Base-by-base conservation (phyloP, 2,113 vertebrate species). In the Alligator mississippiensis region DNA sequence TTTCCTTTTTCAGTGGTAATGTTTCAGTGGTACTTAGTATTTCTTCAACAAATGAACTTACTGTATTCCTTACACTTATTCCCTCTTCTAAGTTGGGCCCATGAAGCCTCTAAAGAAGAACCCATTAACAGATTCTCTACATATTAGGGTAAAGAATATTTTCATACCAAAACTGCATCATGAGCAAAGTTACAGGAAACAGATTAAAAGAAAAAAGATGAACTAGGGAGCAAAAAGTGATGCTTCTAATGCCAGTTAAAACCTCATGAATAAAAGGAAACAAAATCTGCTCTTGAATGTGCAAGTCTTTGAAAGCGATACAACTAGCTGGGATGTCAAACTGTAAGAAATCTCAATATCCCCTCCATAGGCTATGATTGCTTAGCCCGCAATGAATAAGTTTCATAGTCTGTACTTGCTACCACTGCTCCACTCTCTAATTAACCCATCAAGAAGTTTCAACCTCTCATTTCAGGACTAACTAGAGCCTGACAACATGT, bases 51-150 rank as follows among this genome's bases (percentile, higher is more conserved):
- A 85, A 85, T 10, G 34, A 77, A 79, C 5, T 24, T 66, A 38
- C 11, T 1, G 1, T 3, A 66, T 80, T 34, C 34, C 24, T 80
- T 58, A 34, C 30, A 1, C 3, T 10, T 2, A 14, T 21, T 21
- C 22, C 54, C 24, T 4, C 3, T 0, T 2, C 1, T 0, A 60
- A 72, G 58, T 70, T 79, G 68, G 9, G 62, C 16, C 13, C 54
- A 85, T 38, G 34, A 59, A 30, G 4, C 16, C 93, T 81, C 63
- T 80, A 89, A 76, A 25, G 1, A 0, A 87, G 90, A 92, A 80
- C 22, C 5, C 2, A 1, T 11, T 68, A 54, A 0, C 0, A 86
- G 15, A 22, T 38, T 12, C 17, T 64, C 63, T 25, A 77, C 1
- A 19, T 21, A 64, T 10, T 5, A 17, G 11, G 82, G 8, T 75